phyloP scores from a whole-genome alignment of 2,888 invertebrate species.

The Trichopoda pennipes region DNA sequence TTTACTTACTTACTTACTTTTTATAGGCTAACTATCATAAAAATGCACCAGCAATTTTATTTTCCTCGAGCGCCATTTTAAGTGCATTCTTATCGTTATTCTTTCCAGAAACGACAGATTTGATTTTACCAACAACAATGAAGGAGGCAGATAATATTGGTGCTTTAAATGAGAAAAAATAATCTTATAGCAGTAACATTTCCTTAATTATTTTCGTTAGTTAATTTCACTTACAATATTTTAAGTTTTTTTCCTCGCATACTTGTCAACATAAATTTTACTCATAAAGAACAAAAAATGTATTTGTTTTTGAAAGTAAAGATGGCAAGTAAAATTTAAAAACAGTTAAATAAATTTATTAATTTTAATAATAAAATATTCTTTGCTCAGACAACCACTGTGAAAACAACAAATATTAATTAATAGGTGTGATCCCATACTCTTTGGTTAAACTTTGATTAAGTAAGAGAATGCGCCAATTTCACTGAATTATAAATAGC shows the following conservation, averaged over 20 bases:
- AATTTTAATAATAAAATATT: too few relatives aligned
- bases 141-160: constrained; percentile 83
- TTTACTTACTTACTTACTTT: neutral
- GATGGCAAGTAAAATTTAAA: too few relatives aligned
- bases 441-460: too few relatives aligned
- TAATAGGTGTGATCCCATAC: too few relatives aligned
- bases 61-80: constrained; percentile 83
- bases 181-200: constrained; percentile 4
- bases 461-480: too few relatives aligned
- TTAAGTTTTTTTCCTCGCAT: constrained; percentile 1
- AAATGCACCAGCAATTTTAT: constrained; percentile 83
- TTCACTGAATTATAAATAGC: too few relatives aligned
- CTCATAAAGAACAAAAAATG: too few relatives aligned
- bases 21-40: constrained; percentile 77
- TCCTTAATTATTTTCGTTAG: neutral
- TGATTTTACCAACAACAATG: constrained; percentile 84
- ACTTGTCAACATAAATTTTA: neutral
- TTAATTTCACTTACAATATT: neutral
- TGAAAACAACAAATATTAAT: too few relatives aligned
- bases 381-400: too few relatives aligned
- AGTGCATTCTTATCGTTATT: constrained; percentile 83
- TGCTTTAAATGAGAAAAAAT: constrained; percentile 68
- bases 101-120: constrained; percentile 85
- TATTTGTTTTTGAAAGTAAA: too few relatives aligned
- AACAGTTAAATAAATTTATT: too few relatives aligned